Evolutionary conservation across 2,888 invertebrate genomes (phyloP), one percentile per base, ranked within the genome.

Genomic region (Dicycla oo): DNA sequence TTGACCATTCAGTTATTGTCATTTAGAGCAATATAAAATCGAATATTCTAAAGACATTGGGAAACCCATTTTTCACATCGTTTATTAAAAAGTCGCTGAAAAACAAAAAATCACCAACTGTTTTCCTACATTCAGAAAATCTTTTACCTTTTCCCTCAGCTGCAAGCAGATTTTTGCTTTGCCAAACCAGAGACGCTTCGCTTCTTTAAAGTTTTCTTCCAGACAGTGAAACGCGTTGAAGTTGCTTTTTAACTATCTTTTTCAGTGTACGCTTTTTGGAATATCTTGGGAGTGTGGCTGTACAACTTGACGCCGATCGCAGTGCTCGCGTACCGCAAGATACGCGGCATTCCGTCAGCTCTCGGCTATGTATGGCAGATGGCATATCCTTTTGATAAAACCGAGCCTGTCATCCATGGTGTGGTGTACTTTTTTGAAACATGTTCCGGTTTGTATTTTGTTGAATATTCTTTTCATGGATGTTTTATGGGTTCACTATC

Each of bases 361-460:
- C 83, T 94, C 53, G 93, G 93, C 57, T 93, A 89, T 76, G 90
- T 94, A 58, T 94, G 92, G 92, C 91, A 91, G 69, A 83, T 92
- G 76, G 78, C 87, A 68, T 95, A 95, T 78, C 94, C 94, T n/a
- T 93, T 94, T 84, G 93, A 94, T 80, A 93, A 93, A 86, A 92
- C 91, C n/a, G 87, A 90, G 77, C 91, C 91, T 40, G 83, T 91
- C 47, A 87, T 89, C 73, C 93, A 94, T 76, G 89, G 88, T 77
- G 69, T 93, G 34, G 90, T 89, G 51, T 94, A 91, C 77, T 74
- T 90, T 63, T 93, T 92, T 71, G 94, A 95, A 88, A 86, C 85
- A 47, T 91, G 87, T 80, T 85, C 90, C 80, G 94, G 94, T 94
- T 87, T 85, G 85, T 81, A 64, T 23, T 66, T 51, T 72, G 5